Base-by-base conservation (phyloP, 2,113 vertebrate genomes). In the Edolisoma coerulescens region DNA sequence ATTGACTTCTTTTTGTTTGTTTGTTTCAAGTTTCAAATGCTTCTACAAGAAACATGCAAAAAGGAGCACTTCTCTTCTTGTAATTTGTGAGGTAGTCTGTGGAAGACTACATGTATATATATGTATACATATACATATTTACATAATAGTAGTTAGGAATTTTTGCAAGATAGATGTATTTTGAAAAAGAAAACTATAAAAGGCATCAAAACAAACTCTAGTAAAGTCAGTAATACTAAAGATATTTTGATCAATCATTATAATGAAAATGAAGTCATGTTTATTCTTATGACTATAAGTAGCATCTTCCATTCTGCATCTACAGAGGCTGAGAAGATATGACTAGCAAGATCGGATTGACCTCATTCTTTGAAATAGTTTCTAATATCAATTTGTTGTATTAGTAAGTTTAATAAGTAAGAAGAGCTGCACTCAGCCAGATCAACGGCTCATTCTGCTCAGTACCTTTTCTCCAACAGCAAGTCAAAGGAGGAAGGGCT, bases 371-470 rank as follows among this genome's bases (percentile, higher is more conserved):
- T 52, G 42, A 71, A 63, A 39, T 7, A 37, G 11, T 84, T 64
- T 60, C 32, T 74, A 63, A 50, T 35, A 78, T 1, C 5, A 67
- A 22, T 44, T 71, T 54, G 23, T 50, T 71, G 22, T 42, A 59
- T 54, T 60, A 49, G n/a, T 18, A 78, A 74, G 21, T 75, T 75
- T 67, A 79, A 11, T 20, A 79, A 87, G 20, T 50, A 35, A 42
- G 16, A 82, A 57, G 11, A 53, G 37, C 9, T 53, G 37, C 0
- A 0, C 6, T 81, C 6, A 19, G 49, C 1, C 49, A 84, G 33
- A 60, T 81, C 33, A 90, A 74, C 47, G 16, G 16, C 15, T 87
- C 11, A 27, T 57, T 90, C 56, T 65, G 27, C 28, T 78, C n/a
- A 18, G 15, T 18, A 56, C 19, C 27, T 77, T 67, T 84, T 69